Conservation (phyloP, 2,797 vertebrate genomes). For the Danio aesculapii region DNA sequence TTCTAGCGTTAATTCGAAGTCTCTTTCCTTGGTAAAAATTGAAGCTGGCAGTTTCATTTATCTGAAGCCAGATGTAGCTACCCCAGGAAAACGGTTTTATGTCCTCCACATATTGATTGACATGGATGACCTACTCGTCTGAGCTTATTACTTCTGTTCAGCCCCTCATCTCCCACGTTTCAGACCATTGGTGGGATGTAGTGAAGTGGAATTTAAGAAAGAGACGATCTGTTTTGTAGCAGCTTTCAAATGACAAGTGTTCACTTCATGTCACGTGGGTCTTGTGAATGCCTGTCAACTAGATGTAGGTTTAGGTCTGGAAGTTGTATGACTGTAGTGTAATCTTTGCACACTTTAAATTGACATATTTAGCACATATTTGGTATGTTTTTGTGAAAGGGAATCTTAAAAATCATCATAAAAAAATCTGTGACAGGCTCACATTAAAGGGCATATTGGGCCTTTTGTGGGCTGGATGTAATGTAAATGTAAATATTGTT, state of each 20-base stretch:
- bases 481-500: neutral
- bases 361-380: neutral
- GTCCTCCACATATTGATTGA: slow-evolving; percentile 45
- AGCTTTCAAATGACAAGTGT: neutral
- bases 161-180: slow-evolving; percentile 1
- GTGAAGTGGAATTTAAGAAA: slow-evolving; percentile 17
- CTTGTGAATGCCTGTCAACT: neutral
- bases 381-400: no score
- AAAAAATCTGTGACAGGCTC: neutral
- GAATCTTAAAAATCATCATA: no score
- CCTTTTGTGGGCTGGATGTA: neutral
- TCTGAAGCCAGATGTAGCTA: neutral
- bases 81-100: slow-evolving; percentile 24
- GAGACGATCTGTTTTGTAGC: slow-evolving; percentile 1
- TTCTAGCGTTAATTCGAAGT: neutral
- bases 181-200: neutral
- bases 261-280: slow-evolving; percentile 10
- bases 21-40: neutral
- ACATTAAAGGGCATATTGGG: no score
- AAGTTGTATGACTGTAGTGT: neutral
- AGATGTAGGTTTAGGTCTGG: neutral
- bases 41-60: slow-evolving; percentile 32
- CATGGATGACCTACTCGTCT: slow-evolving; percentile 16
- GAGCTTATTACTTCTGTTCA: slow-evolving; percentile 12
- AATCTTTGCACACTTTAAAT: neutral